These are phyloP conservation scores for Hydraecia micacea DNA, from an alignment of 2,888 invertebrate species.

Conservation along the genomic window DNA sequence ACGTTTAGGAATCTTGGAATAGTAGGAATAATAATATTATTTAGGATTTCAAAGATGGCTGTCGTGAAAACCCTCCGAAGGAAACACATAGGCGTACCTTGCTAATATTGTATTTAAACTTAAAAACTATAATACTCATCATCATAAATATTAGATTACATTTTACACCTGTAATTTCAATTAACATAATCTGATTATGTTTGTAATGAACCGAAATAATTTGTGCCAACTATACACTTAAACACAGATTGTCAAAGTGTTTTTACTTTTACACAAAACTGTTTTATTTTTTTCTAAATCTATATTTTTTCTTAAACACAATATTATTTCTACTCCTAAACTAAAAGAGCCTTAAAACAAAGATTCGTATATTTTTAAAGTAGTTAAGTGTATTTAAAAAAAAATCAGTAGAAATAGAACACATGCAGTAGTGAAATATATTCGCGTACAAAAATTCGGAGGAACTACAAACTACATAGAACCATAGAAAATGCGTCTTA, in stretches of 20 bases:
- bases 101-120: constrained; percentile 60
- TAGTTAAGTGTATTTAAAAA: constrained; percentile 7
- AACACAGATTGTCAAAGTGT: constrained; percentile 12
- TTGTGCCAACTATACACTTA: constrained; percentile 9
- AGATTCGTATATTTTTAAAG: constrained; percentile 37
- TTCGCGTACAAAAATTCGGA: constrained; percentile 22
- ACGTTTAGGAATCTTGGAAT: constrained; percentile 3
- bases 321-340: constrained; percentile 16
- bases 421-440: constrained; percentile 19
- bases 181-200: constrained; percentile 56
- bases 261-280: constrained; percentile 22
- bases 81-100: constrained; percentile 48
- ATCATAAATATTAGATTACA: constrained; percentile 40
- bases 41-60: constrained; percentile 4
- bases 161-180: constrained; percentile 54
- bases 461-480: constrained; percentile 37
- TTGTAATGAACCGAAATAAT: constrained; percentile 14
- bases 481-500: constrained; percentile 54
- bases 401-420: constrained; percentile 31
- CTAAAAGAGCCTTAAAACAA: constrained; percentile 35
- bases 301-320: constrained; percentile 14
- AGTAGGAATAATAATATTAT: background rate
- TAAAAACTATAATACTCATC: constrained; percentile 62
- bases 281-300: background rate
- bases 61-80: background rate